Evolutionary conservation across 2,113 vertebrate genomes (phyloP).

Genomic region (Actenoides lindsayi): DNA sequence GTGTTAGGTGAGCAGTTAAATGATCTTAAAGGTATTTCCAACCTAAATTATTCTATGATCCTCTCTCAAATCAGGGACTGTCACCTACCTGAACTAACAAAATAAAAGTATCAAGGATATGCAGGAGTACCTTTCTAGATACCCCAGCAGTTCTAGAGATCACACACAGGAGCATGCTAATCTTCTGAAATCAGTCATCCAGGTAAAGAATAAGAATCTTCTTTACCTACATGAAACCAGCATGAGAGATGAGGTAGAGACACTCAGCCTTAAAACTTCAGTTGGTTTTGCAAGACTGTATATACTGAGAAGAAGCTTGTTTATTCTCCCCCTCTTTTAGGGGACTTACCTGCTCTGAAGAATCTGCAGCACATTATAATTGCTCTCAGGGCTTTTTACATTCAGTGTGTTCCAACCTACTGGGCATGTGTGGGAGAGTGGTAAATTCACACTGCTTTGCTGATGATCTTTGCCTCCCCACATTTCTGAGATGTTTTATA

Average conservation of each 20-base stretch:
- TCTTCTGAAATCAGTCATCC: neutral
- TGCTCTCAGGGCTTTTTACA: neutral
- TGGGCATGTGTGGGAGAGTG: neutral
- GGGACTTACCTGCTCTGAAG: neutral
- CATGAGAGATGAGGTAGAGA: neutral
- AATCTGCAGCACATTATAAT: neutral
- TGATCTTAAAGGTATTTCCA: too few relatives aligned
- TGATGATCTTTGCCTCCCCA: neutral
- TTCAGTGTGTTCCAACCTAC: neutral
- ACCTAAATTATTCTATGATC: neutral
- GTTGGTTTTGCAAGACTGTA: neutral
- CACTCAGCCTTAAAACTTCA: neutral
- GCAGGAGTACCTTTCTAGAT: neutral
- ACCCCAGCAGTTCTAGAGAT: neutral
- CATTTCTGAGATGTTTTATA: neutral
- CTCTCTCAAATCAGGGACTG: neutral
- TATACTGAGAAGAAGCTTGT: neutral
- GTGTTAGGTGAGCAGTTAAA: too few relatives aligned
- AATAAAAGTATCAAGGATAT: neutral
- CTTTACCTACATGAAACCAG: neutral
- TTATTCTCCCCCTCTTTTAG: neutral
- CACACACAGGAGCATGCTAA: neutral
- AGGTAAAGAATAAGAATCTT: neutral
- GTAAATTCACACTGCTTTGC: neutral
- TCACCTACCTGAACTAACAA: neutral